phyloP scores from a whole-genome alignment of 1,140 invertebrate genomes.

The Limonius californicus region DNA sequence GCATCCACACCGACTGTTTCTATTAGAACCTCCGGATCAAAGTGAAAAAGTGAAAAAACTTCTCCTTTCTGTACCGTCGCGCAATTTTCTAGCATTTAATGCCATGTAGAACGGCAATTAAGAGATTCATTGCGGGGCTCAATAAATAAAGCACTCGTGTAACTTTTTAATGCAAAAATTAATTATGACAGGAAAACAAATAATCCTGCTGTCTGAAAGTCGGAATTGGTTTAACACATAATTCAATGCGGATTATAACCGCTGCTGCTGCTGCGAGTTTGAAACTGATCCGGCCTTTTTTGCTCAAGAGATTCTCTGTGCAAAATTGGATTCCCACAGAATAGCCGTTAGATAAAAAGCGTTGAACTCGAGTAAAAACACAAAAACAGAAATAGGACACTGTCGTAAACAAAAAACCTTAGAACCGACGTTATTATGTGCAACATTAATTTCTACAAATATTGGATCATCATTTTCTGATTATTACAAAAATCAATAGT shows the following conservation, averaged over 20 bases:
- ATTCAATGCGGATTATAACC: conserved; percentile 25
- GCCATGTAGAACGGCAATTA: too few species aligned
- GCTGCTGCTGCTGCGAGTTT: conserved; percentile 4
- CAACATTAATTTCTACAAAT: too few species aligned
- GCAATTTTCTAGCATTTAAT: background rate
- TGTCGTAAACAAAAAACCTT: background rate
- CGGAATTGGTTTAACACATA: conserved; percentile 27
- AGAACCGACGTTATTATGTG: too few species aligned
- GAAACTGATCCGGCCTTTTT: conserved; percentile 7
- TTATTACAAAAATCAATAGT: too few species aligned
- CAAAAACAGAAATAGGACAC: conserved; percentile 1
- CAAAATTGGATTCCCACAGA: conserved; percentile 11
- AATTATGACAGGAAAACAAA: conserved; percentile 24
- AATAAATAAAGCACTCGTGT: background rate
- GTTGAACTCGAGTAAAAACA: background rate
- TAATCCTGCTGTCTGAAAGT: conserved; percentile 24
- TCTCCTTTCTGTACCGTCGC: background rate
- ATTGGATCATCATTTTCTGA: too few species aligned
- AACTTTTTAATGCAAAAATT: conserved; percentile 17
- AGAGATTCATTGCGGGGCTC: background rate
- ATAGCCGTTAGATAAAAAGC: conserved; percentile 11
- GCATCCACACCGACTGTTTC: background rate
- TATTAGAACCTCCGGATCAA: too few species aligned
- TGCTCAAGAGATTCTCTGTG: conserved; percentile 11
- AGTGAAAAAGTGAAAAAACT: background rate